Conservation (phyloP, 30 jellyfish, hydroid and myxozoan species). For the Aurelia coerulea region DNA sequence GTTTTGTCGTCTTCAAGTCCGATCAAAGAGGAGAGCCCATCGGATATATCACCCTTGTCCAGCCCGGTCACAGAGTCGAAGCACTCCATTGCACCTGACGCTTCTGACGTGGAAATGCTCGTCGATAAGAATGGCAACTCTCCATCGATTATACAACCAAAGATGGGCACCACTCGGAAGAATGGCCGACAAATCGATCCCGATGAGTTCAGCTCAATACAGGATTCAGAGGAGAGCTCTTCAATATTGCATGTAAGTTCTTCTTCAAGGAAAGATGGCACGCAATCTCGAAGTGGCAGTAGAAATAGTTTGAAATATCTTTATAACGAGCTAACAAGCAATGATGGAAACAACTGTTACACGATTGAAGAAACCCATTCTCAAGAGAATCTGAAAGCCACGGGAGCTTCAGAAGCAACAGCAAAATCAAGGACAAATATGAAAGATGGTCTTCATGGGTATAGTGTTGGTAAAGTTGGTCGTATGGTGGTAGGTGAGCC, state of each 20-base stretch:
- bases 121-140: not conserved
- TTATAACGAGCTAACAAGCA: conserved; percentile 45
- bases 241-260: conserved; percentile 13
- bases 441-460: conserved; percentile 15
- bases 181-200: conserved; percentile 2
- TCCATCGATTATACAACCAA: not conserved
- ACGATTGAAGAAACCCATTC: conserved; percentile 57
- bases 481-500: conserved; percentile 38
- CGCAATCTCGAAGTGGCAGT: conserved; percentile 66
- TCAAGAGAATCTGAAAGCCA: not conserved
- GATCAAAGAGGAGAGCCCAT: conserved; percentile 86
- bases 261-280: conserved; percentile 31
- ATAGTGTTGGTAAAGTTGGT: conserved; percentile 48
- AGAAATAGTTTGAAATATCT: conserved; percentile 68
- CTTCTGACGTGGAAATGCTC: not conserved
- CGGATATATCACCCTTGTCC: conserved; percentile 62
- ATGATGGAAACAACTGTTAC: conserved; percentile 45
- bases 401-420: not conserved
- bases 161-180: conserved; percentile 1
- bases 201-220: conserved; percentile 57
- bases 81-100: not conserved
- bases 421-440: not conserved
- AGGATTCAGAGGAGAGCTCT: conserved; percentile 37
- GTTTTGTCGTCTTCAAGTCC: conserved; percentile 62
- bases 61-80: not conserved